Evolutionary conservation across 2,797 vertebrate species (phyloP).

Genomic region (Buphagus erythrorhynchus): DNA sequence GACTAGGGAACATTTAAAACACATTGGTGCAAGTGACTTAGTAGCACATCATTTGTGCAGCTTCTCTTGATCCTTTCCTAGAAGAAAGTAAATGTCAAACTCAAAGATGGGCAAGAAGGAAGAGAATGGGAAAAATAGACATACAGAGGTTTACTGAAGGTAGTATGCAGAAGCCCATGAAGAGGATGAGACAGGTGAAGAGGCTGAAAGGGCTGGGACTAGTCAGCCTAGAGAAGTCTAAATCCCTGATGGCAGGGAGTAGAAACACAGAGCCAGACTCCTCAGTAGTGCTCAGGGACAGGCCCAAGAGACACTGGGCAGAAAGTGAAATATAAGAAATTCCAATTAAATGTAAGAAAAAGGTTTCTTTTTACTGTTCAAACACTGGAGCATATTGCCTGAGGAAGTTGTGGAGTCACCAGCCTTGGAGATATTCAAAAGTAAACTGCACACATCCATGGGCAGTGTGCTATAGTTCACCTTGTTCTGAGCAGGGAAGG

Average conservation of each 20-base stretch:
- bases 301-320: neutral
- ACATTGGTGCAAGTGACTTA: neutral
- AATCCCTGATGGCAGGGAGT: neutral
- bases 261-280: neutral
- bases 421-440: neutral
- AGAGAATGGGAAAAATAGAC: neutral
- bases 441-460: neutral
- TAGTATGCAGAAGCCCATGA: neutral
- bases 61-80: neutral
- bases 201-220: neutral
- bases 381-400: neutral
- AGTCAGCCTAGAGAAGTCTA: neutral
- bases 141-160: neutral
- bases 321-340: neutral
- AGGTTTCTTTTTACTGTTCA: neutral
- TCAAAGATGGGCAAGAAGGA: neutral
- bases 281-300: neutral
- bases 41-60: neutral
- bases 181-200: neutral
- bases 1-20: neutral
- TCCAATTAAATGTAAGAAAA: neutral
- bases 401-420: neutral
- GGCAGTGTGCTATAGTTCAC: neutral
- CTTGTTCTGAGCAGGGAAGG: neutral
- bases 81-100: neutral